These are phyloP conservation scores for Amblyjoppa proteus DNA, from an alignment of 2,888 invertebrate genomes.

Conservation along the genomic window DNA sequence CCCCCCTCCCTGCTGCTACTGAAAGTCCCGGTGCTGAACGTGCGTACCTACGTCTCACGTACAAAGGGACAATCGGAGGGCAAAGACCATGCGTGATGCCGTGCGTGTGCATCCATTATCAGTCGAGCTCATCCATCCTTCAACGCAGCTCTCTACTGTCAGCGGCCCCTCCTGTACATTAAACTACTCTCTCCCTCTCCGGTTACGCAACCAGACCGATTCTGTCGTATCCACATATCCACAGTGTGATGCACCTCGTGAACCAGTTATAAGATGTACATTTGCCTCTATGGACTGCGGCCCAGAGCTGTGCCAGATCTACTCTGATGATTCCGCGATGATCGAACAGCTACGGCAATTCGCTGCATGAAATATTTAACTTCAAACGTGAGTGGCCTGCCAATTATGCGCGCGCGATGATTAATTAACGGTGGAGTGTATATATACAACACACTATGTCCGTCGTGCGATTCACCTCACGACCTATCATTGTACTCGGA, in stretches of 20 bases:
- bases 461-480: conserved; percentile 35
- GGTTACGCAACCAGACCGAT: conserved; percentile 3
- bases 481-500: conserved; percentile 32
- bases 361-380: conserved; percentile 40
- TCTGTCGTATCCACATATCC: background rate
- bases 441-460: background rate
- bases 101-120: conserved; percentile 73
- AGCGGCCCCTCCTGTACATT: conserved; percentile 44
- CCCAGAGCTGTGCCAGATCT: background rate
- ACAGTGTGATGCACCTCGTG: conserved; percentile 16
- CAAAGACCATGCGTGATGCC: conserved; percentile 72
- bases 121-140: conserved; percentile 65
- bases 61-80: conserved; percentile 71
- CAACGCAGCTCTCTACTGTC: conserved; percentile 55
- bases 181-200: conserved; percentile 6
- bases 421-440: conserved; percentile 42
- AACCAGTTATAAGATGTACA: conserved; percentile 32
- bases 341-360: conserved; percentile 32
- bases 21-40: conserved; percentile 7
- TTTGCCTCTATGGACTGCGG: background rate
- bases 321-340: conserved; percentile 31
- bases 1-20: background rate
- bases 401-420: conserved; percentile 41
- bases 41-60: conserved; percentile 61
- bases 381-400: conserved; percentile 49